Base-by-base conservation (phyloP, 2,113 vertebrate genomes). In the Triplophysa siluroides region DNA sequence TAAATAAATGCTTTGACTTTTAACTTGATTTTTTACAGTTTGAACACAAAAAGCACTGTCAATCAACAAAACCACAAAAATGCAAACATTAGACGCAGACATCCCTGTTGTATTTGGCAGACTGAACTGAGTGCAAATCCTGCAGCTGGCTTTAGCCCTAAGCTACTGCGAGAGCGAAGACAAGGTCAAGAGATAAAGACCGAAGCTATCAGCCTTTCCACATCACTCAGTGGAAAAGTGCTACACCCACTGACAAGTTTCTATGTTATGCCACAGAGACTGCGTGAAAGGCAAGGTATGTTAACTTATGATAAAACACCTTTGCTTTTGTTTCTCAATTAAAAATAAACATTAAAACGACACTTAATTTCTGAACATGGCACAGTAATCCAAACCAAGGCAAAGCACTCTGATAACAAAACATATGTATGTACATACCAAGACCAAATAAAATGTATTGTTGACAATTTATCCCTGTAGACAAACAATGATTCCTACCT, bases 401-500 rank as follows among this genome's bases (percentile, higher is more conserved):
- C 12, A 23, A 60, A 21, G 13, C 26, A n/a, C 18, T 8, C 7
- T 8, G n/a, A 58, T 21, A 58, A 58, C n/a, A 58, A 58, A 58
- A 54, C 16, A 19, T 3, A 58, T 58, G 8, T 9, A n/a, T n/a
- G n/a, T n/a, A n/a, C 54, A n/a, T 9, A 43, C 2, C 7, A 4
- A n/a, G 16, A 8, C 4, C 12, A 18, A 43, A 70, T 2, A 8
- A 67, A 45, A 67, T 13, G 13, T 9, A 23, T 21, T 9, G 24
- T 50, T 50, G 13, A 13, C 41, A 14, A 68, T 29, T 54, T 29
- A 52, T 10, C 8, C 29, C 13, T 9, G n/a, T 11, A 60, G 8
- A 23, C 54, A 9, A n/a, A 62, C 33, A 41, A 60, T 23, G 16
- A 24, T 63, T 62, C 60, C 89, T 86, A 97, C 96, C 96, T 97